Base-by-base conservation (phyloP, 1,140 invertebrate genomes). In the Parasteatoda tepidariorum region DNA sequence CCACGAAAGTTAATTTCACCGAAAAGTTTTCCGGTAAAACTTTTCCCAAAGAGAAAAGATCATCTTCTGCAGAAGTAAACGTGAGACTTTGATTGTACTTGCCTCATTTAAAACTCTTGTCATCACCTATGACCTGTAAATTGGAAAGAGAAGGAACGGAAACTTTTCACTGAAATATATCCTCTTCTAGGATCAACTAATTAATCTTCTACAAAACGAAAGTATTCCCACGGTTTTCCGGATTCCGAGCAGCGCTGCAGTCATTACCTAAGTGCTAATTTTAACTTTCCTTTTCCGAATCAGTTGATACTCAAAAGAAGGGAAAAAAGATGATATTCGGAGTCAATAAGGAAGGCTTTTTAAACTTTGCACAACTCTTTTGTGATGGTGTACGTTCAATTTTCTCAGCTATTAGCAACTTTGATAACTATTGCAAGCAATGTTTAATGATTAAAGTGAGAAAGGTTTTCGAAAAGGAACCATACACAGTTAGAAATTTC, bases 181-280 rank as follows among this genome's bases (percentile, higher is more conserved):
- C 41, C 13, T 59, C 48, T 71, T 15, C 48, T 26, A 55, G 68
- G 57, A 71, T 57, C 68, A 71, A 71, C 68, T 55, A 71, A 71
- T 71, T 71, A 71, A 71, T 71, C 68, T 57, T 26, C 22, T 24
- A 71, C 68, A 71, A 71, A 71, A 71, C 48, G 68, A 71, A 57
- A 57, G 54, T 22, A 57, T 33, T 57, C 41, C 48, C 7, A 33
- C 22, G 48, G 26, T 55, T 13, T 71, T 57, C 68, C 48, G 28
- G 41, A 24, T 71, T 34, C 13, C 68, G 15, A n/a, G 26, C 28
- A 1, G n/a, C 1, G 15, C 22, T 24, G 6, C 28, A 26, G 31
- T 71, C 68, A 71, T 57, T 71, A 55, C 57, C 68, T 41, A 55
- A 30, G 26, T 30, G 48, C 41, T 55, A 71, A 71, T 71, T 71